Evolutionary conservation across 2,888 invertebrate species (phyloP).

Genomic region (Synanthedon myopaeformis): DNA sequence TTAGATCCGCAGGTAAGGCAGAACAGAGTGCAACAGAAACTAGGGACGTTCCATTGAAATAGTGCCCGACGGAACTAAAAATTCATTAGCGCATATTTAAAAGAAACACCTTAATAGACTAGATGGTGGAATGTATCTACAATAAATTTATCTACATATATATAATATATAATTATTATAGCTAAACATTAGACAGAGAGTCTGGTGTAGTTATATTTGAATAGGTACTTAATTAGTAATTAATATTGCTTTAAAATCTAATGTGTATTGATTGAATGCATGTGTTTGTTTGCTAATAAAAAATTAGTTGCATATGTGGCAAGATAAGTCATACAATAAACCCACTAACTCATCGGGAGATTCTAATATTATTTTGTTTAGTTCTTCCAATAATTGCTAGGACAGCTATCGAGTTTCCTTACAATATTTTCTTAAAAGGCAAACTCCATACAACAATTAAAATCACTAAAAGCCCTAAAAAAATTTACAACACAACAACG

Average conservation of each 20-base stretch:
- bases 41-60: too few relatives aligned
- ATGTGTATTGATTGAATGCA: background rate
- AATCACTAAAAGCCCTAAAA: too few relatives aligned
- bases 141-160: conserved; percentile 21
- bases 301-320: background rate
- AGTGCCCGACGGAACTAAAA: too few relatives aligned
- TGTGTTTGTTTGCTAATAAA: background rate
- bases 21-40: too few relatives aligned
- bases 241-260: background rate
- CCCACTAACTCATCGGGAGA: too few relatives aligned
- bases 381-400: too few relatives aligned
- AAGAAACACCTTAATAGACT: conserved; percentile 41
- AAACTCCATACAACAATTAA: too few relatives aligned
- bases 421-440: too few relatives aligned
- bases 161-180: background rate
- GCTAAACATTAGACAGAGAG: conserved; percentile 2
- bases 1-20: too few relatives aligned
- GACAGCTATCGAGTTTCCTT: too few relatives aligned
- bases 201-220: background rate
- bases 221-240: background rate
- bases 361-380: too few relatives aligned
- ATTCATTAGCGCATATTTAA: conserved; percentile 3
- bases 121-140: conserved; percentile 59
- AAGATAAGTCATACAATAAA: background rate
- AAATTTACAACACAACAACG: too few relatives aligned